These are phyloP conservation scores for Eulemur rubriventer DNA, from an alignment of 2,797 vertebrate species.

Conservation along the genomic window DNA sequence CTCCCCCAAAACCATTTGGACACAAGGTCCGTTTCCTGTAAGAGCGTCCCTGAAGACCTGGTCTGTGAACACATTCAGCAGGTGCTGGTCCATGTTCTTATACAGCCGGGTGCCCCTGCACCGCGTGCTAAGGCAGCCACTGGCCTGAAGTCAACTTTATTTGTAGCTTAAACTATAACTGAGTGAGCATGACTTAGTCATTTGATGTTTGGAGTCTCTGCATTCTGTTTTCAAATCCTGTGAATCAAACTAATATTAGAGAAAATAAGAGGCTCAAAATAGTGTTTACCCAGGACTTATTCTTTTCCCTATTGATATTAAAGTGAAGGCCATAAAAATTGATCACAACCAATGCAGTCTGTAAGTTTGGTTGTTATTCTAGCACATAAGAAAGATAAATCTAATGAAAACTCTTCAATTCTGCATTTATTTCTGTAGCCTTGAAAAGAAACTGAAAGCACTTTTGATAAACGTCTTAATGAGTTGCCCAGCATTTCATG, in stretches of 20 bases:
- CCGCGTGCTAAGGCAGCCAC: not conserved
- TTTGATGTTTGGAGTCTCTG: not conserved
- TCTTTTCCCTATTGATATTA: not conserved
- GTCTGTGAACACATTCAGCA: not conserved
- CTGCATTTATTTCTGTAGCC: not conserved
- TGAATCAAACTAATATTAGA: not conserved
- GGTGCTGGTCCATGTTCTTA: accelerated
- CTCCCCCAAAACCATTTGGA: not conserved
- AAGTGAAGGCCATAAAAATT: not conserved
- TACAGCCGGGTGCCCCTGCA: not conserved
- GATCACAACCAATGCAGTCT: not conserved
- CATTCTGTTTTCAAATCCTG: not conserved
- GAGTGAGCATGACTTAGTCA: accelerated
- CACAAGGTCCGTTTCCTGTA: no score
- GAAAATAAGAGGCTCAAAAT: not conserved
- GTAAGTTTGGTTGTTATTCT: not conserved
- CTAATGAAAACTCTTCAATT: not conserved
- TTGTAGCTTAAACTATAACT: not conserved
- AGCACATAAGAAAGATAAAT: not conserved
- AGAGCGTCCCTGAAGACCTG: not conserved
- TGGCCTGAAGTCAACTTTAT: not conserved
- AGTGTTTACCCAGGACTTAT: not conserved
- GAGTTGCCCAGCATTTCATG: not conserved
- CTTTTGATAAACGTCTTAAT: not conserved
- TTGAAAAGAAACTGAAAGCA: slow-evolving; percentile 17